A percentile compares a stretch with the other conserved stretches of the same genome.
These are phyloP conservation scores for Synanthedon andrenaeformis DNA, from an alignment of 2,888 invertebrate species.

Conservation along the genomic window DNA sequence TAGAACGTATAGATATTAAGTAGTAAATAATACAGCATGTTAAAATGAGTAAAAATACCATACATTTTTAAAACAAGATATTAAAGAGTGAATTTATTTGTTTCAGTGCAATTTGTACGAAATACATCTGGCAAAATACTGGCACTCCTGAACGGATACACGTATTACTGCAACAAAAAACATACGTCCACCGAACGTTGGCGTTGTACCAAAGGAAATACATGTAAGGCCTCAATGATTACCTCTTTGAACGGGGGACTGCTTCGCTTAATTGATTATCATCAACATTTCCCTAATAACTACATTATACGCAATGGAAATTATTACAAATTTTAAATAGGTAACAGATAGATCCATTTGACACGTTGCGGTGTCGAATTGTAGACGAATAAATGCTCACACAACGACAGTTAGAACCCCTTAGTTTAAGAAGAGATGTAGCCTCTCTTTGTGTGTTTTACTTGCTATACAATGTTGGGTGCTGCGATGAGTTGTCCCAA, in stretches of 20 bases:
- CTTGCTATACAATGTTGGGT: no score
- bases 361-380: no score
- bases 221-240: not conserved
- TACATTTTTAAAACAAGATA: no score
- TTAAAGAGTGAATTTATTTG: not conserved
- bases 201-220: not conserved
- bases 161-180: not conserved
- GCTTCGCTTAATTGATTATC: conserved; percentile 6
- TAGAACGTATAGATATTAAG: no score
- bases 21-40: no score
- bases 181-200: not conserved
- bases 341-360: no score
- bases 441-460: no score
- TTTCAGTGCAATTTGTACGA: not conserved
- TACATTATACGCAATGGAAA: conserved; percentile 6
- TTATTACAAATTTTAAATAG: not conserved
- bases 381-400: no score
- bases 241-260: not conserved
- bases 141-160: not conserved
- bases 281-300: conserved; percentile 9
- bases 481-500: no score
- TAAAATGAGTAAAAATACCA: no score
- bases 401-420: not conserved
- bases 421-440: no score
- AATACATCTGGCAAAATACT: not conserved